Evolutionary conservation across 2,888 invertebrate species (phyloP), one percentile per base, ranked within the genome.

Genomic region (Tortrix viridana): DNA sequence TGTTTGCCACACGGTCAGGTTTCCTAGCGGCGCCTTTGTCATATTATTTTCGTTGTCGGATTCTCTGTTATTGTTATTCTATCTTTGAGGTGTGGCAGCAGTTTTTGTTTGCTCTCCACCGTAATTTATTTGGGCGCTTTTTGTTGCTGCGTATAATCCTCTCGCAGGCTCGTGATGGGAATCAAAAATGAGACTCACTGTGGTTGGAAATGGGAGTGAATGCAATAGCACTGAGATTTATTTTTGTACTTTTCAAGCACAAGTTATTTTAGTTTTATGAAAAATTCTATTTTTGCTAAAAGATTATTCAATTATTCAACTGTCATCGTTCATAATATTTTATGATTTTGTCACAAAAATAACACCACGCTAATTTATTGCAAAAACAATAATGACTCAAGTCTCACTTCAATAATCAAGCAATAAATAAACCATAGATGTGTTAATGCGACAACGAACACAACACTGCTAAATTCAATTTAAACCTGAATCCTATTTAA

Each of bases 31-130:
- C 68, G 64, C 70, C 75, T 75, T 76, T 77, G 76, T 72, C 76
- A 75, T 81, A 78, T 78, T 82, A 80, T 86, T 84, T 82, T 79
- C 77, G 79, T 80, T 79, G 81, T 78, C 69, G 69, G 77, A 77
- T 75, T 79, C 84, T 75, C 72, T 81, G 81, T 85, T 85, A 86
- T 88, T 89, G 85, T 88, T 88, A 85, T 86, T 86, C 82, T 82
- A 77, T 84, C 82, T 82, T 79, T 77, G 81, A 85, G 85, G 82
- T 84, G 84, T 84, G 83, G 81, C 81, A 77, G 76, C 71, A 71
- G 71, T 75, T 81, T 83, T 82, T 81, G 82, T 83, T 81, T 78
- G 81, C 75, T 75, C 76, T 74, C 72, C 75, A 69, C 70, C 74
- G 77, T 82, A 77, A 82, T 85, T 82, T 84, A 83, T 83, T 84